A percentile compares a stretch with the other conserved stretches of the same genome.
Evolutionary conservation across 2,113 vertebrate species (phyloP).

Genomic region (Sorex fumeus): DNA sequence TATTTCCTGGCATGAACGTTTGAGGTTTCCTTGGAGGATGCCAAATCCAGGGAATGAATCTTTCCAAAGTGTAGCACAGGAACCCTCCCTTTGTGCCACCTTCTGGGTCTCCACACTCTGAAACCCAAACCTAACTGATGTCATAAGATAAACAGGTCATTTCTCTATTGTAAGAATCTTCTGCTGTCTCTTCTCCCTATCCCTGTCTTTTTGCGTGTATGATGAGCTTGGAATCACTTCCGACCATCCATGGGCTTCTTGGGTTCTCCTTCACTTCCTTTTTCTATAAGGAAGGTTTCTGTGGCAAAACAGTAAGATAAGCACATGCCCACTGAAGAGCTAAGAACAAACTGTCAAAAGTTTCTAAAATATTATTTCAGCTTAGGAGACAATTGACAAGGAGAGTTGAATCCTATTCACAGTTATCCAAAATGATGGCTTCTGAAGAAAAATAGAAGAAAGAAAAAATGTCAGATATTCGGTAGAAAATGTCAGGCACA

Average conservation of each 20-base stretch:
- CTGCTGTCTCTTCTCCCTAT: neutral
- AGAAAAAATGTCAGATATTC: too few relatives aligned
- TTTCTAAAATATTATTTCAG: neutral
- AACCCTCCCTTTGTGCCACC: neutral
- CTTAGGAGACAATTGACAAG: neutral
- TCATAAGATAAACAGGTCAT: neutral
- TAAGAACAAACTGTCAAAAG: neutral
- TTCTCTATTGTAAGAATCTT: neutral
- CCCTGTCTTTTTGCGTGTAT: neutral
- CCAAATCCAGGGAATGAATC: neutral
- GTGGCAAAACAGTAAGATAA: neutral
- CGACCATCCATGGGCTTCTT: neutral
- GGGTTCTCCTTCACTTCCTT: neutral
- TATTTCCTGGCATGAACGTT: neutral
- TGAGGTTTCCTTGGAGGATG: neutral
- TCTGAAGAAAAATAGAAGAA: neutral
- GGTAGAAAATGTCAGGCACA: neutral
- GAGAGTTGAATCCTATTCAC: neutral
- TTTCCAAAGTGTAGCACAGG: neutral
- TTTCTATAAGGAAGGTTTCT: neutral
- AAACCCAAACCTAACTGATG: neutral
- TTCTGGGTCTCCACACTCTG: neutral
- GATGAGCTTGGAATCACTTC: neutral
- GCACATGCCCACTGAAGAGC: neutral
- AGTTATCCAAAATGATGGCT: constrained; percentile 10